Base-by-base conservation (phyloP, 2,797 vertebrate species). In the Lepus townsendii region DNA sequence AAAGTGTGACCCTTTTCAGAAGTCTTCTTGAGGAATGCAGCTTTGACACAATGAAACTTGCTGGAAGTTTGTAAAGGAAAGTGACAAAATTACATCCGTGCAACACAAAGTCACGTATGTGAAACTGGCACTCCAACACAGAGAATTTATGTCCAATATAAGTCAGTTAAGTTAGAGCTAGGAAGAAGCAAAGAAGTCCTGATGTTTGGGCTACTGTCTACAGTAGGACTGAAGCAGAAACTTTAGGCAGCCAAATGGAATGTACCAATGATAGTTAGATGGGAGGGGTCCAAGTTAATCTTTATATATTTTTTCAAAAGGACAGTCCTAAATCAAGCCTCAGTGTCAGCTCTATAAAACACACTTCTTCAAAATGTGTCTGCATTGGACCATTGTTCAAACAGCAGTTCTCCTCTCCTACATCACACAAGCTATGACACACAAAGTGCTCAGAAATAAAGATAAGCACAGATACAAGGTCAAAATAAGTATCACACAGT, bases 361-460 rank as follows among this genome's bases (percentile, higher is more conserved):
- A 42, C 16, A 14, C 10, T 76, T 6, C 16, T 72, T 5, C 20
- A 9, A 19, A 83, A 10, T 13, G 66, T 76, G 2, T 19, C 17
- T 62, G 19, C 4, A 47, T 54, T 24, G 14, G 24, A 24, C 57
- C 76, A 32, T 3, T n/a, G 27, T 83, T 89, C 66, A 83, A 73
- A 73, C 2, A 80, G 7, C 10, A 20, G 32, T 14, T 32, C 5
- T 26, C 10, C 66, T 75, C 14, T 54, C 54, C 16, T 52, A n/a
- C 17, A 26, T 10, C 71, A n/a, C 63, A 60, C 7, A 76, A 47
- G 72, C 75, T 84, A 9, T n/a, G 26, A 90, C 27, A 79, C 2
- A 69, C 54, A 42, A 94, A 90, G 60, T 63, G 35, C 7, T 88
- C 9, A 5, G 16, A 82, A 86, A 73, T 68, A 85, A 93, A 86